These are phyloP conservation scores for Toxotes lorentzi DNA, from an alignment of 2,797 vertebrate species.

Conservation along the genomic window DNA sequence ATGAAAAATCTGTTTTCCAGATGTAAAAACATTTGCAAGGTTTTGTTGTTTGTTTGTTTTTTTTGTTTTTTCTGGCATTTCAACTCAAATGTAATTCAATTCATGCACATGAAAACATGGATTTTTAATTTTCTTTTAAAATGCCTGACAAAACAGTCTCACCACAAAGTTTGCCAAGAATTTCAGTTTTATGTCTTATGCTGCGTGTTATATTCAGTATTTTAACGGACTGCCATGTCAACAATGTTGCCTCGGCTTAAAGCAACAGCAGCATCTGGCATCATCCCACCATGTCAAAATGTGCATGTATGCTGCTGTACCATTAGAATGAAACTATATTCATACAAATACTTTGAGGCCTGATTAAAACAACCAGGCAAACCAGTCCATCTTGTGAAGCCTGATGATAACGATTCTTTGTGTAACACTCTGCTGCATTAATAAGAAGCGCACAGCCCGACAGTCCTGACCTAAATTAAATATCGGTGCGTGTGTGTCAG, in stretches of 20 bases:
- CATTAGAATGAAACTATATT: not conserved
- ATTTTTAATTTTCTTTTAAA: not conserved
- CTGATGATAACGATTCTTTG: not conserved
- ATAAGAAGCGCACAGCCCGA: not conserved
- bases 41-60: not conserved
- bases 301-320: not conserved
- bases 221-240: not conserved
- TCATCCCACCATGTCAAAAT: not conserved
- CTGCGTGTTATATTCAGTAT: not conserved
- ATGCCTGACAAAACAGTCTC: not conserved
- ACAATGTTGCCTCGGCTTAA: not conserved
- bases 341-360: not conserved
- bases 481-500: conserved; percentile 33
- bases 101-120: not conserved
- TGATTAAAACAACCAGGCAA: not conserved
- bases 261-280: conserved; percentile 5
- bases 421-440: not conserved
- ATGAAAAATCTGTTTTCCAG: no score
- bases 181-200: not conserved
- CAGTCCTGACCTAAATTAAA: conserved; percentile 33
- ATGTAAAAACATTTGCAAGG: no score
- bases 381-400: not conserved
- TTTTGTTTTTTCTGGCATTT: not conserved
- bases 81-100: not conserved
- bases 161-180: not conserved